phyloP scores from a whole-genome alignment of 2,888 invertebrate species.

The Spilosoma lubricipeda region DNA sequence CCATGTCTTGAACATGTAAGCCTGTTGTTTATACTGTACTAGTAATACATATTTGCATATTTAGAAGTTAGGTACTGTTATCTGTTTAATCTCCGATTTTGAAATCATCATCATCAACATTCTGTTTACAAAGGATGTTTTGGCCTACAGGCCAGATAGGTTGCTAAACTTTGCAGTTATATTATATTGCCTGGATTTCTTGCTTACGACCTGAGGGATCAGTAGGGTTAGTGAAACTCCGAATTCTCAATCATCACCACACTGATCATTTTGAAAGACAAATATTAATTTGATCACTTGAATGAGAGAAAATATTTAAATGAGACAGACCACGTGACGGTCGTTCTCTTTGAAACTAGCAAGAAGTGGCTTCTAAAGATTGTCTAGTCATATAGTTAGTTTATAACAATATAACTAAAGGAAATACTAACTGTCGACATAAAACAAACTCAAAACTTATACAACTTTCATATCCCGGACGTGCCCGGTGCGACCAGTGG shows the following conservation, averaged over 20 bases:
- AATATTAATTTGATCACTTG: not conserved
- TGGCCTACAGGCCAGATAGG: no score
- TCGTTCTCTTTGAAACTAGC: no score
- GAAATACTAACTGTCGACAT: conserved; percentile 27
- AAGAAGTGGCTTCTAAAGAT: no score
- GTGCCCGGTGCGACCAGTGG: conserved; percentile 44
- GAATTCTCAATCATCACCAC: no score
- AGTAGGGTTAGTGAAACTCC: no score
- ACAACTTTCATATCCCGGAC: conserved; percentile 48
- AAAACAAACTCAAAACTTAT: conserved; percentile 40
- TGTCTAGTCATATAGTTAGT: not conserved
- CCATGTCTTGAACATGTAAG: conserved; percentile 38
- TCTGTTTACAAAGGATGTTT: no score
- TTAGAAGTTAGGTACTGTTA: conserved; percentile 11
- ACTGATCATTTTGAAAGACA: not conserved
- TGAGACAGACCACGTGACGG: no score
- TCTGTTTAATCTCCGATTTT: not conserved
- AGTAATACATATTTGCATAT: conserved; percentile 43
- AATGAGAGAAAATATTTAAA: no score
- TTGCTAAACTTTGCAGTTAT: no score
- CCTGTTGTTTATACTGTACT: conserved; percentile 31
- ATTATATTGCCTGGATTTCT: no score
- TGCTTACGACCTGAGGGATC: no score
- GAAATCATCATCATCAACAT: not conserved
- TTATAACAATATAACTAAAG: conserved; percentile 3